Conservation (phyloP, 2,797 vertebrate genomes). For the Falco naumanni region DNA sequence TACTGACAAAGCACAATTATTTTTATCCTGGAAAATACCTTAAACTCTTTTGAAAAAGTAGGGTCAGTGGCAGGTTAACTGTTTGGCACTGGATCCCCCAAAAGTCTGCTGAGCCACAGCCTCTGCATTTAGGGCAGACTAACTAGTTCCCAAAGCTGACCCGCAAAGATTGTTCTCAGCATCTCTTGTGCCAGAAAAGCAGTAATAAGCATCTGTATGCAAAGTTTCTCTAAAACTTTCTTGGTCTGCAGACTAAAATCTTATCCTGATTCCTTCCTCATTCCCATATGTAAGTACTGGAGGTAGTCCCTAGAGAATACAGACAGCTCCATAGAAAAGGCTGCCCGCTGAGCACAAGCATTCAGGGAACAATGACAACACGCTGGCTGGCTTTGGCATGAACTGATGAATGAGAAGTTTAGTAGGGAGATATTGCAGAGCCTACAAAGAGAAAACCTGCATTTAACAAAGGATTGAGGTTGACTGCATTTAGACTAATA, state of each 20-base stretch:
- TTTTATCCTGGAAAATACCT: neutral
- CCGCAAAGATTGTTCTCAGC: neutral
- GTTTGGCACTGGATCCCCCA: neutral
- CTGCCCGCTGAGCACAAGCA: neutral
- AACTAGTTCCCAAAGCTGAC: neutral
- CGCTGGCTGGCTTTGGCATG: neutral
- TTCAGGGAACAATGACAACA: neutral
- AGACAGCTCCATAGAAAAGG: neutral
- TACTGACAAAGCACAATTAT: neutral
- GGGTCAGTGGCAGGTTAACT: neutral
- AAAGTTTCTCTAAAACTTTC: neutral
- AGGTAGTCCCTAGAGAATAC: neutral
- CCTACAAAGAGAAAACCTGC: neutral
- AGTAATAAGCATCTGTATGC: fast-evolving
- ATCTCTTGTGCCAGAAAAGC: neutral
- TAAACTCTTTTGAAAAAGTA: neutral
- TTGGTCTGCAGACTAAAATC: neutral
- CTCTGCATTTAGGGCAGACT: neutral
- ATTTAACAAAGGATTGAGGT: constrained; percentile 49
- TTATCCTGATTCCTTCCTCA: neutral
- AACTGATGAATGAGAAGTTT: constrained; percentile 5
- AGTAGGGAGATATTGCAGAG: neutral
- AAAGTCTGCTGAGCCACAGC: neutral
- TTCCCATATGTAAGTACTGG: neutral
- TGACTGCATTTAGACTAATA: constrained; percentile 47